These are phyloP conservation scores for Euura saliciscinereae DNA, from an alignment of 1,140 invertebrate genomes.

Conservation along the genomic window DNA sequence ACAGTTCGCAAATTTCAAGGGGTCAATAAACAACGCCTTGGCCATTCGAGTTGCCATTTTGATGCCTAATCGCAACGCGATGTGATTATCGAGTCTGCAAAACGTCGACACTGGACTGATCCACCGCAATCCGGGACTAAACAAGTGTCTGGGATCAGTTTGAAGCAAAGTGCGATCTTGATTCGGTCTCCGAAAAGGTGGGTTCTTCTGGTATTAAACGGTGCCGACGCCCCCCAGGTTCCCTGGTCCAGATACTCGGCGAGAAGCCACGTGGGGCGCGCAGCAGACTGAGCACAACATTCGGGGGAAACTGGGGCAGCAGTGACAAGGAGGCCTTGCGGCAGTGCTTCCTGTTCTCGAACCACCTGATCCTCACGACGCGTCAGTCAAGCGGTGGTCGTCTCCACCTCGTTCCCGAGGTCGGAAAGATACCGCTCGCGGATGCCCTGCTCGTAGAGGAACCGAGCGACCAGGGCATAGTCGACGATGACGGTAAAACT, in stretches of 20 bases:
- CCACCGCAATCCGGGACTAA: no score
- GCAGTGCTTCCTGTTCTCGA: conserved; percentile 88
- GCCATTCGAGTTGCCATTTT: conserved; percentile 28
- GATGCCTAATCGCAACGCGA: conserved; percentile 11
- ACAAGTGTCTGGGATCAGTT: no score
- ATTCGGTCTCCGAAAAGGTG: no score
- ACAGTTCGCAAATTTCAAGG: no score
- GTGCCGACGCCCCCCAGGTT: conserved; percentile 58
- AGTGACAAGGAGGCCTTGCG: conserved; percentile 74
- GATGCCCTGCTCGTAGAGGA: conserved; percentile 87
- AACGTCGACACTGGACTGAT: no score
- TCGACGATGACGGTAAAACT: conserved; percentile 68
- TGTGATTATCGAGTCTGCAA: no score
- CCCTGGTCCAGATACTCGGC: conserved; percentile 70
- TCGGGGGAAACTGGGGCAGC: conserved; percentile 60
- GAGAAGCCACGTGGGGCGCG: conserved; percentile 68
- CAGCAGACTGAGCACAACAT: conserved; percentile 64
- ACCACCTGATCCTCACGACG: conserved; percentile 84
- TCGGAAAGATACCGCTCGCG: conserved; percentile 83
- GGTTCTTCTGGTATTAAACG: no score
- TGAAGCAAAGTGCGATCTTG: no score
- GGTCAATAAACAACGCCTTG: conserved; percentile 17
- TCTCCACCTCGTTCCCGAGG: conserved; percentile 81
- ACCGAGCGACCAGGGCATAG: conserved; percentile 65
- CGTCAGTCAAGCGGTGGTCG: conserved; percentile 68